Evolutionary conservation across 2,113 vertebrate genomes (phyloP).

Genomic region (Thamnophis sirtalis): DNA sequence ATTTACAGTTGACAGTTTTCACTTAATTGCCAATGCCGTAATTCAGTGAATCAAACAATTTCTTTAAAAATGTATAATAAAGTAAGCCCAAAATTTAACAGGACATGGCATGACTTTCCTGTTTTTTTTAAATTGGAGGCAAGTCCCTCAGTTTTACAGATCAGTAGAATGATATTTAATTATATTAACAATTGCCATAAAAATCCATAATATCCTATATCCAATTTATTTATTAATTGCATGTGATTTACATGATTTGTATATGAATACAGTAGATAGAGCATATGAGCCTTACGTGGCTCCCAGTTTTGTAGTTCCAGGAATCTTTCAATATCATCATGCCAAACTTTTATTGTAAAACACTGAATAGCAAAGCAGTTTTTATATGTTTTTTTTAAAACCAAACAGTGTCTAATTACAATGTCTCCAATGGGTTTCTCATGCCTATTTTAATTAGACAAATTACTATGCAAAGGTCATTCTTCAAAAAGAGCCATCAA

Average conservation of each 20-base stretch:
- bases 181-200: neutral
- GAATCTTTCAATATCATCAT: neutral
- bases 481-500: neutral
- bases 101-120: neutral
- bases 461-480: neutral
- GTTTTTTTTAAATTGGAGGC: neutral
- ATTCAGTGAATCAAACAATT: constrained; percentile 12
- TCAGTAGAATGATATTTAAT: neutral
- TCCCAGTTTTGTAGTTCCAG: neutral
- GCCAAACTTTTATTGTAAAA: neutral
- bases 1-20: constrained; percentile 28
- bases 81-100: constrained; percentile 3
- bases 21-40: constrained; percentile 1
- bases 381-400: neutral
- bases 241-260: neutral
- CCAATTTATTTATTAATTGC: neutral
- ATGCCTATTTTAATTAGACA: neutral
- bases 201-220: neutral
- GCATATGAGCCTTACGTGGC: neutral
- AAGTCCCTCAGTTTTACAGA: neutral
- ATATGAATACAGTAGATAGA: neutral
- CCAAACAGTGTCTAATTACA: neutral
- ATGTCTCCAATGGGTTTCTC: neutral
- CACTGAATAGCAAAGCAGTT: neutral
- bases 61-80: neutral